Conservation (phyloP, 2,888 invertebrate genomes). For the Mechanitis mazaeus region DNA sequence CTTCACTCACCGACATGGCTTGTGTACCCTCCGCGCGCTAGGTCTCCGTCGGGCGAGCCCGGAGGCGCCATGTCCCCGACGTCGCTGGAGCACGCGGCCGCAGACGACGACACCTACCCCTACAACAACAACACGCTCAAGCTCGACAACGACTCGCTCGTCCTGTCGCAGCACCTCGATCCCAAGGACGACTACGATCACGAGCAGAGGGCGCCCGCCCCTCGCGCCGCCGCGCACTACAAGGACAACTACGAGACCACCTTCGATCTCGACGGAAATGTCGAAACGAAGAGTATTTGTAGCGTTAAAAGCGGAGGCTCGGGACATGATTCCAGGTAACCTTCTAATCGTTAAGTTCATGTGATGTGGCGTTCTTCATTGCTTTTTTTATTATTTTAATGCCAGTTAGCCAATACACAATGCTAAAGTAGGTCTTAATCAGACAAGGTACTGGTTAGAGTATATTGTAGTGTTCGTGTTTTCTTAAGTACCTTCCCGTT, state of each 20-base stretch:
- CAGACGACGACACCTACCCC: conserved; percentile 43
- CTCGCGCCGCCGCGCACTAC: conserved; percentile 63
- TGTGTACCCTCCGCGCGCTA: conserved; percentile 62
- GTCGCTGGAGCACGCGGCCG: conserved; percentile 52
- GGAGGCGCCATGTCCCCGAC: conserved; percentile 70
- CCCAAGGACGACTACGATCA: conserved; percentile 66
- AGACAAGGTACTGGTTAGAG: background rate
- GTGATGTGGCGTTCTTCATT: conserved; percentile 2
- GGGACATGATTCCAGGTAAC: conserved; percentile 87
- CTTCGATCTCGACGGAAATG: conserved; percentile 93
- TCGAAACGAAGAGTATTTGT: conserved; percentile 93
- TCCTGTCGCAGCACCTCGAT: conserved; percentile 64
- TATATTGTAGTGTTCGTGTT: background rate
- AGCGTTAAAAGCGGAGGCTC: conserved; percentile 87
- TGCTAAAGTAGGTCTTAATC: background rate
- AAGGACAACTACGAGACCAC: conserved; percentile 89
- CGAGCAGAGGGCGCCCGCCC: conserved; percentile 49
- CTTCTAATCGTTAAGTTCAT: conserved; percentile 11
- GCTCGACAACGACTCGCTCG: conserved; percentile 67
- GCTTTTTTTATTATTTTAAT: background rate
- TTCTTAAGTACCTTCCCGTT: background rate
- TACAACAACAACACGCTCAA: conserved; percentile 72
- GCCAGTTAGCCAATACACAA: background rate
- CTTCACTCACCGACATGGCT: conserved; percentile 73
- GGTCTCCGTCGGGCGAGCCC: conserved; percentile 68